phyloP scores from a whole-genome alignment of 2,888 invertebrate species.

The Liodrosophila aerea region DNA sequence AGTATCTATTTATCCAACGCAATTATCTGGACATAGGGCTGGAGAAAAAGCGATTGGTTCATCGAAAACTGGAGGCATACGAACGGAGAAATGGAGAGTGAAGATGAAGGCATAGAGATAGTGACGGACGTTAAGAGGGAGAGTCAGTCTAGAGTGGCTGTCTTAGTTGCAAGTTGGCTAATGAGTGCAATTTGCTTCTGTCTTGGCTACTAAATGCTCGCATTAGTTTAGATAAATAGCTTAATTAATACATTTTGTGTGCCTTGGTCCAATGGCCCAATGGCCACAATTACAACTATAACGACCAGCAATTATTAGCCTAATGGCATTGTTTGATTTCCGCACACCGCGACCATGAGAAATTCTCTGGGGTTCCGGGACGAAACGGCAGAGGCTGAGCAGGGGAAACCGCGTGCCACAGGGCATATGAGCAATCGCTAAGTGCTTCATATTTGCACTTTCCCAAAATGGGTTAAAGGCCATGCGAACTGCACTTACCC shows the following conservation, averaged over 20 bases:
- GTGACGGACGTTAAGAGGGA: slow-evolving; percentile 2
- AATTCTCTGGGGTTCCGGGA: not conserved
- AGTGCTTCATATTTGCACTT: slow-evolving; percentile 34
- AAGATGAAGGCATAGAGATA: slow-evolving; percentile 4
- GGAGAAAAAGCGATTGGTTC: slow-evolving; percentile 56
- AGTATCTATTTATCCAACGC: slow-evolving; percentile 58
- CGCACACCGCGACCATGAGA: slow-evolving; percentile 29
- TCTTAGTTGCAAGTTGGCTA: slow-evolving; percentile 43
- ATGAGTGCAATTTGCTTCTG: slow-evolving; percentile 76
- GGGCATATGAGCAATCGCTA: slow-evolving; percentile 11
- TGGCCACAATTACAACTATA: slow-evolving; percentile 71
- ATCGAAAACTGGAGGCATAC: slow-evolving; percentile 45
- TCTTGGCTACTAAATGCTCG: slow-evolving; percentile 77
- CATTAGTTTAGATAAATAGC: slow-evolving; percentile 77
- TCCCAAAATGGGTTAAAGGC: slow-evolving; percentile 8
- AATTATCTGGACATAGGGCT: slow-evolving; percentile 57
- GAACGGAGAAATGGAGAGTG: not conserved
- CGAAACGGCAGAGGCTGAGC: not conserved
- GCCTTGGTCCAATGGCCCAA: slow-evolving; percentile 34
- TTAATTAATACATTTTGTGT: slow-evolving; percentile 74
- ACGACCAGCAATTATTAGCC: slow-evolving; percentile 72
- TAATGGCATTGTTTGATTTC: slow-evolving; percentile 74
- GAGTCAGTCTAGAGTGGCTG: slow-evolving; percentile 4
- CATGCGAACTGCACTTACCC: not conserved
- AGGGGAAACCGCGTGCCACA: too few relatives aligned